A percentile compares a stretch with the other conserved stretches of the same genome.
Evolutionary conservation across 2,113 vertebrate genomes (phyloP).

Genomic region (Callithrix jacchus): DNA sequence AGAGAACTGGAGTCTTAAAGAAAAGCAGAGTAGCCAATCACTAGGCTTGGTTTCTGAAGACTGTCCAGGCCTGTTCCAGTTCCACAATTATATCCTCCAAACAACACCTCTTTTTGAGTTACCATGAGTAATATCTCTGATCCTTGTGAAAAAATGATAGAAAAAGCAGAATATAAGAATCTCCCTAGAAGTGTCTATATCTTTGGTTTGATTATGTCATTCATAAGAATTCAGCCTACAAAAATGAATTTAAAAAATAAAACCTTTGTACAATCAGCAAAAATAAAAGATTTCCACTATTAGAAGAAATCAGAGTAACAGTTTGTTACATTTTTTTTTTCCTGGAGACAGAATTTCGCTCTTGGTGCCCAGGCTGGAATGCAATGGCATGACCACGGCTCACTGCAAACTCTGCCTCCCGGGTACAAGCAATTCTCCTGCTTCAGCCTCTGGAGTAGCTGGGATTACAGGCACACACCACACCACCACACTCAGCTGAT

Average conservation of each 20-base stretch:
- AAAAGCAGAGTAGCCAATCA: neutral
- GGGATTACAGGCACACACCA: too few species aligned
- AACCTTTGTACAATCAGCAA: neutral
- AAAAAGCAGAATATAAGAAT: constrained; percentile 23
- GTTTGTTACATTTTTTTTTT: neutral
- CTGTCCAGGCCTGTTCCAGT: neutral
- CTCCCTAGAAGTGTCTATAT: neutral
- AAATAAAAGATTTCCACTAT: neutral
- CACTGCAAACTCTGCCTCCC: too few species aligned
- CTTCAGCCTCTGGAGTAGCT: too few species aligned
- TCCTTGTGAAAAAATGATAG: neutral
- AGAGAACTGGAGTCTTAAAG: neutral
- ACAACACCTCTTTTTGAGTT: neutral
- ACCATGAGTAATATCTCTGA: neutral
- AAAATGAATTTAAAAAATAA: constrained; percentile 34
- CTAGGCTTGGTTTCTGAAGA: neutral
- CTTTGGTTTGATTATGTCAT: constrained; percentile 3
- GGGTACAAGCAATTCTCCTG: too few species aligned
- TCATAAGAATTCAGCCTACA: constrained; percentile 29
- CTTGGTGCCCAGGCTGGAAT: too few species aligned
- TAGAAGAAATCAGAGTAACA: neutral
- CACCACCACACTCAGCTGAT: rapidly evolving
- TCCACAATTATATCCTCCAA: neutral
- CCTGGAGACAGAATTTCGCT: too few species aligned
- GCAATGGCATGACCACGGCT: too few species aligned